Conservation (phyloP, 2,888 invertebrate genomes). For the Drosophila multiciliata region DNA sequence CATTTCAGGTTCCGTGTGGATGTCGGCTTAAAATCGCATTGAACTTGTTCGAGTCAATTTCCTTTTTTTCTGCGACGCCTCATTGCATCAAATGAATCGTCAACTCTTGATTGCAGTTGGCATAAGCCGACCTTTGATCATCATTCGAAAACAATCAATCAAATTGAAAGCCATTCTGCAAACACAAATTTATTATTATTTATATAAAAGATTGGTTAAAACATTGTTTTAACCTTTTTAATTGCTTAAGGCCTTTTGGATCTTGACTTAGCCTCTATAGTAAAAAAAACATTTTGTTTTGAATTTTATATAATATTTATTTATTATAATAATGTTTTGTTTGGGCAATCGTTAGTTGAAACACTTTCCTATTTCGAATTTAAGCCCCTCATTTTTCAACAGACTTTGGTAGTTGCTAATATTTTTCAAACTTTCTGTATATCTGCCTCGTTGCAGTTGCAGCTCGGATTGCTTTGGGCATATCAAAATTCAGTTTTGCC, state of each 20-base stretch:
- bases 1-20: not conserved
- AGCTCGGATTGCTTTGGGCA: not conserved
- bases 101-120: not conserved
- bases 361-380: not conserved
- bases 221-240: not conserved
- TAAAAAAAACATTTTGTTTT: not conserved
- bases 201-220: not conserved
- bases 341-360: not conserved
- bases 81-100: not conserved
- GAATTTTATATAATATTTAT: not conserved
- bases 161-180: not conserved
- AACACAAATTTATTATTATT: not conserved
- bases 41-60: not conserved
- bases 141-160: not conserved
- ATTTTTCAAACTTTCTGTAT: not conserved
- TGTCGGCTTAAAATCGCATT: not conserved
- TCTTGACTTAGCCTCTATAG: not conserved
- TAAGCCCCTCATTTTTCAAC: not conserved
- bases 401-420: conserved; percentile 1
- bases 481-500: conserved; percentile 24
- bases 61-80: not conserved
- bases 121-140: not conserved
- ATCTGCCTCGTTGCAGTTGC: conserved; percentile 11
- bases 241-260: not conserved
- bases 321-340: not conserved